Evolutionary conservation across 1,140 invertebrate species (phyloP).

Genomic region (Argopecten irradians): DNA sequence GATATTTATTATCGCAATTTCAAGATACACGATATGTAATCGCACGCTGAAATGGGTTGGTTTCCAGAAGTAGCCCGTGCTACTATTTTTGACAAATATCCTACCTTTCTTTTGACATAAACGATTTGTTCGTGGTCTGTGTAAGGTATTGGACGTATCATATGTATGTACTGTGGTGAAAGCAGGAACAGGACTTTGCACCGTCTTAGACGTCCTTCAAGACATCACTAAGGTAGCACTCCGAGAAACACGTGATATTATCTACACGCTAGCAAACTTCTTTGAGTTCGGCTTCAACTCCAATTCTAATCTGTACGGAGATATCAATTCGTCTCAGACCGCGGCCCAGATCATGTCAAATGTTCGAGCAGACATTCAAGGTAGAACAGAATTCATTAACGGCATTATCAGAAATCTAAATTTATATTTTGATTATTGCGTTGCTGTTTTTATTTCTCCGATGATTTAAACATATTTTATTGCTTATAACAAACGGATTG

Average conservation of each 20-base stretch:
- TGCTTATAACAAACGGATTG: too few species aligned
- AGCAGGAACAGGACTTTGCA: background rate
- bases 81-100: too few species aligned
- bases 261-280: conserved; percentile 9
- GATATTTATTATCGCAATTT: too few species aligned
- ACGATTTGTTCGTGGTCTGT: background rate
- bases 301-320: background rate
- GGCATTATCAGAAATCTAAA: background rate
- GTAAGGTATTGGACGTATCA: background rate
- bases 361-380: background rate
- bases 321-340: background rate
- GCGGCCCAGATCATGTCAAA: conserved; percentile 28
- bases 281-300: conserved; percentile 25
- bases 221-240: background rate
- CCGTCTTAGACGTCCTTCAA: background rate
- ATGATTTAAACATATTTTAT: too few species aligned
- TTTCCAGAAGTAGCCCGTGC: too few species aligned
- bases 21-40: too few species aligned
- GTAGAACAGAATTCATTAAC: background rate
- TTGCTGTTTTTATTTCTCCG: conserved; percentile 32
- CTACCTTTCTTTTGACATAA: too few species aligned
- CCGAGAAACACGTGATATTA: background rate
- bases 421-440: background rate
- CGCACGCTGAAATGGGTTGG: too few species aligned
- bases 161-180: conserved; percentile 24